Base-by-base conservation (phyloP, 1,140 invertebrate species). In the Rhagoletis zephyria region DNA sequence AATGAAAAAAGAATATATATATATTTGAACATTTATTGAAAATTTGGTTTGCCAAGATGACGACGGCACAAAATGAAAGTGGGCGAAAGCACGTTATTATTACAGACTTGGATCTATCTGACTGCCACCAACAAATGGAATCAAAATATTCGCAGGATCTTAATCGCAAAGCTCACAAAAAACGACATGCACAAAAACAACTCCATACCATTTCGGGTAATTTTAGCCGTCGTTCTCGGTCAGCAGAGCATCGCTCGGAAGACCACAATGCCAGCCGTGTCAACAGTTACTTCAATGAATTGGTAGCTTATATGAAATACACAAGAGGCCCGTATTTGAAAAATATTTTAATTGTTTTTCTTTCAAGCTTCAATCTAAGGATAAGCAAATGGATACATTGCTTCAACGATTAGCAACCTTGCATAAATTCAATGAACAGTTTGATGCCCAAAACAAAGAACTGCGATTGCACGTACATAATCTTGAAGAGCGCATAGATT, bases 361-460 rank as follows among this genome's bases (percentile, higher is more conserved):
- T 61, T 48, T 67, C 0, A 85, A 93, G 92, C 67, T 93, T n/a
- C 91, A 91, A 85, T 89, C 90, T 64, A 93, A 93, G 89, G 92
- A 93, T 5, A 89, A 93, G 88, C 92, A 93, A 89, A 86, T 93
- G 88, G 91, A 92, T 87, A 91, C 92, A 85, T 87, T 93, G 1
- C 87, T 93, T 0, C 89, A 92, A 85, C 90, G 92, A 1, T 87
- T 93, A 2, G 88, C 91, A 42, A 91, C 89, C 4, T 85, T 93
- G 14, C 91, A 93, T 87, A 90, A 90, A 7, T 92, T 91, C 85
- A 93, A 93, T 85, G 91, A 92, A 59, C 90, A 92, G 87, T 93
- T 93, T 14, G 90, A 90, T 12, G 86, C 89, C 42, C 91, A 92
- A 88, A 93, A 93, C 81, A 89, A 92, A 85, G 88, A 90, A 60